Evolutionary conservation across 1,140 invertebrate species (phyloP).

Genomic region (Euborellia annulipes): DNA sequence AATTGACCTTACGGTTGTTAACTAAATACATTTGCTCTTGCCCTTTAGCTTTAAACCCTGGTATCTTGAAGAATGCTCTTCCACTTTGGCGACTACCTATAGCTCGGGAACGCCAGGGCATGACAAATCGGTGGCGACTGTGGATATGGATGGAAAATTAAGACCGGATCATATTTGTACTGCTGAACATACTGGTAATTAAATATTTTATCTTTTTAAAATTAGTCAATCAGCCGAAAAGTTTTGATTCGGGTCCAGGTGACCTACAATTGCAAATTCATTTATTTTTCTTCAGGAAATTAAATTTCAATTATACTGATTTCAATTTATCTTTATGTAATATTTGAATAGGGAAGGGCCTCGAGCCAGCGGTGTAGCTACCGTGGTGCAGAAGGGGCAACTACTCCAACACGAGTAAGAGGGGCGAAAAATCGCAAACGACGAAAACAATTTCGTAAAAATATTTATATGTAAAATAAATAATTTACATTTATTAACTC

Average conservation of each 20-base stretch:
- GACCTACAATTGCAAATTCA: too few species aligned
- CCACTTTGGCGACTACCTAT: conserved; percentile 89
- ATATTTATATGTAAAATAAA: too few species aligned
- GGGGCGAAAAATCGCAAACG: too few species aligned
- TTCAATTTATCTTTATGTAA: too few species aligned
- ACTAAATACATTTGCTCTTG: conserved; percentile 3
- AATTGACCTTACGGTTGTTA: background rate
- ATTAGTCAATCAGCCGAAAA: background rate
- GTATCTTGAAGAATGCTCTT: conserved; percentile 96
- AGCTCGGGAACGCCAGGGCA: conserved; percentile 86
- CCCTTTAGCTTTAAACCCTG: conserved; percentile 67
- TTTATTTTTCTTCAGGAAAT: background rate
- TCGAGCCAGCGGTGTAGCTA: too few species aligned
- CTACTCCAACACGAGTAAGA: too few species aligned
- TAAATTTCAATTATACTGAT: too few species aligned
- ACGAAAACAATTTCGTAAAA: too few species aligned
- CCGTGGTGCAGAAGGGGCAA: too few species aligned
- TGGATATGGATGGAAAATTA: conserved; percentile 82
- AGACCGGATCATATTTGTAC: conserved; percentile 74
- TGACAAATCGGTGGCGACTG: conserved; percentile 87
- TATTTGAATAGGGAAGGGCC: too few species aligned
- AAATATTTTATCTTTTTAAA: conserved; percentile 2
- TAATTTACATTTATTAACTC: too few species aligned
- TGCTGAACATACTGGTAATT: conserved; percentile 61
- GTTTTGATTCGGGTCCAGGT: background rate